These are phyloP conservation scores for Spongilla lacustris DNA, from an alignment of 37 sponge, comb jelly and placozoan species.

Conservation along the genomic window DNA sequence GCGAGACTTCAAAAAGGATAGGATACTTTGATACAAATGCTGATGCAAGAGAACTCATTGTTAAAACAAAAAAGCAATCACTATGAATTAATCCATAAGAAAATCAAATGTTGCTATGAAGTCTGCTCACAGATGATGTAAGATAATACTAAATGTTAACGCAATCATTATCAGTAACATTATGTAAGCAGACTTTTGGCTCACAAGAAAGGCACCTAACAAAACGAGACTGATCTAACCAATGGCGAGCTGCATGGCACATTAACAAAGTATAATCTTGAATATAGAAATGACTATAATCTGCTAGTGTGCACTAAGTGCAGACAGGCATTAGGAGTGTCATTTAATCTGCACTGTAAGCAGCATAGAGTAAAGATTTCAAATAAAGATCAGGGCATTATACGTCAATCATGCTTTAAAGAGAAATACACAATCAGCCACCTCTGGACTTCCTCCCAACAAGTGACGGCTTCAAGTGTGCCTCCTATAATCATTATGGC, in stretches of 20 bases:
- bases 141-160: too few species aligned
- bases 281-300: neutral
- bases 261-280: neutral
- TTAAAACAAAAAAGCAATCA: too few species aligned
- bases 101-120: too few species aligned
- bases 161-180: too few species aligned
- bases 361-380: neutral
- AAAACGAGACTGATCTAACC: neutral
- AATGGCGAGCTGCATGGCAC: neutral
- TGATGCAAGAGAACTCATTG: too few species aligned
- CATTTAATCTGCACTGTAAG: neutral
- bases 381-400: neutral
- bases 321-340: neutral
- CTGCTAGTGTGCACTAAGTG: neutral
- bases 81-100: too few species aligned
- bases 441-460: conserved; percentile 1
- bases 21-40: too few species aligned
- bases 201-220: too few species aligned
- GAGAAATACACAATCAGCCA: neutral
- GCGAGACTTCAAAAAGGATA: too few species aligned
- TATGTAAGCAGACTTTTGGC: too few species aligned
- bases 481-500: too few species aligned
- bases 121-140: too few species aligned
- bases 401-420: neutral
- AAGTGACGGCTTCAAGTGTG: neutral